Percentiles rank a stretch among this genome's conserved stretches.
These are phyloP conservation scores for Okamejei kenojei DNA, from an alignment of 2,797 vertebrate species.

Conservation along the genomic window DNA sequence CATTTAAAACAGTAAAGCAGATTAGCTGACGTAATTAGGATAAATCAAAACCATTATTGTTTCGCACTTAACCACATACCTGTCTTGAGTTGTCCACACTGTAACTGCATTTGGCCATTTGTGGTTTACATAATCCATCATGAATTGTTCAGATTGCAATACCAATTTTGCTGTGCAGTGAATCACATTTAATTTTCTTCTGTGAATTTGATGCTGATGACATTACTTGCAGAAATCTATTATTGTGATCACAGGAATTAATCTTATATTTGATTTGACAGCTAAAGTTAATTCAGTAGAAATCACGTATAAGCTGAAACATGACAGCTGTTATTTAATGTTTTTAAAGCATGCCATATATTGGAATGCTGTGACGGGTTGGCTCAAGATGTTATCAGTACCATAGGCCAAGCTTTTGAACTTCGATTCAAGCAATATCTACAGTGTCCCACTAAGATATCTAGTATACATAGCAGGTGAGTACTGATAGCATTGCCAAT, in stretches of 20 bases:
- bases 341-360: slow-evolving; percentile 82
- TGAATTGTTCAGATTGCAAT: neutral
- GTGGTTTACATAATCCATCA: neutral
- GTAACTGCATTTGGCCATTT: neutral
- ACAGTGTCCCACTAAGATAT: slow-evolving; percentile 81
- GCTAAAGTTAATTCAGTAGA: neutral
- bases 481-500: slow-evolving; percentile 41
- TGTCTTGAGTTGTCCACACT: neutral
- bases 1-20: neutral
- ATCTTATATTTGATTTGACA: slow-evolving; percentile 10
- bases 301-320: neutral
- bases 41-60: neutral
- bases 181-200: neutral
- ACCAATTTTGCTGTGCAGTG: neutral
- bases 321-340: slow-evolving; percentile 26
- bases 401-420: slow-evolving; percentile 95
- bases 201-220: neutral
- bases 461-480: slow-evolving; percentile 82
- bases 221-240: neutral
- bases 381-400: slow-evolving; percentile 91
- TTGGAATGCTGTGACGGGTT: slow-evolving; percentile 88
- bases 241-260: neutral
- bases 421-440: slow-evolving; percentile 95
- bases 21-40: neutral
- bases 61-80: neutral